A percentile compares a stretch with the other conserved stretches of the same genome.
phyloP scores from a whole-genome alignment of 2,113 vertebrate species.

The Apodemus speciosus region DNA sequence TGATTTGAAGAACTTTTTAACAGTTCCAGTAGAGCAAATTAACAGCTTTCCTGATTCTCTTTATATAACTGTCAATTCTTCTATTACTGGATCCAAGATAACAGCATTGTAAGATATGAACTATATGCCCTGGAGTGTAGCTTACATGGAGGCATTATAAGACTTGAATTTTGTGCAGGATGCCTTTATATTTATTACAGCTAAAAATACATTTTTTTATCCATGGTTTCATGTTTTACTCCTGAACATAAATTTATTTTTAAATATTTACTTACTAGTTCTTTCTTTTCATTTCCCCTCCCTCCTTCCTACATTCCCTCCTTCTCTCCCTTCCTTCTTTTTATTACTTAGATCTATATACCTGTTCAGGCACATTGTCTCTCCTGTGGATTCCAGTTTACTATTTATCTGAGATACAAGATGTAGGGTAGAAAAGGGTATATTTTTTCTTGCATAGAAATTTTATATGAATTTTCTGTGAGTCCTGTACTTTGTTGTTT shows the following conservation, averaged over 20 bases:
- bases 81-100: constrained; percentile 24
- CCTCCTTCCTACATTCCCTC: background rate
- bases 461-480: background rate
- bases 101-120: background rate
- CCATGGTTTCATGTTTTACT: background rate
- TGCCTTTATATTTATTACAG: constrained; percentile 5
- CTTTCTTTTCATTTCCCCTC: accelerated
- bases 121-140: background rate
- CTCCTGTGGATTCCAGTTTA: background rate
- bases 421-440: background rate
- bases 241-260: background rate
- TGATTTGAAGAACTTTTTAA: constrained; percentile 52
- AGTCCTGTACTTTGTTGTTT: background rate
- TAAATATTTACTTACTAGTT: background rate
- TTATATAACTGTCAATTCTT: background rate
- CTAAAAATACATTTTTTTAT: background rate
- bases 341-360: background rate
- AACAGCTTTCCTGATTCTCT: constrained; percentile 41
- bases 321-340: accelerated
- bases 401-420: background rate
- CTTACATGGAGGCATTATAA: constrained; percentile 16
- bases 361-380: background rate
- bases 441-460: background rate
- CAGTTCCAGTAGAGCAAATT: constrained; percentile 16
- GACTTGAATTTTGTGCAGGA: constrained; percentile 36